Percentiles rank a stretch among this genome's conserved stretches.
These are phyloP conservation scores for Oscheius sp. DNA, from an alignment of 1,140 invertebrate genomes.

Conservation along the genomic window DNA sequence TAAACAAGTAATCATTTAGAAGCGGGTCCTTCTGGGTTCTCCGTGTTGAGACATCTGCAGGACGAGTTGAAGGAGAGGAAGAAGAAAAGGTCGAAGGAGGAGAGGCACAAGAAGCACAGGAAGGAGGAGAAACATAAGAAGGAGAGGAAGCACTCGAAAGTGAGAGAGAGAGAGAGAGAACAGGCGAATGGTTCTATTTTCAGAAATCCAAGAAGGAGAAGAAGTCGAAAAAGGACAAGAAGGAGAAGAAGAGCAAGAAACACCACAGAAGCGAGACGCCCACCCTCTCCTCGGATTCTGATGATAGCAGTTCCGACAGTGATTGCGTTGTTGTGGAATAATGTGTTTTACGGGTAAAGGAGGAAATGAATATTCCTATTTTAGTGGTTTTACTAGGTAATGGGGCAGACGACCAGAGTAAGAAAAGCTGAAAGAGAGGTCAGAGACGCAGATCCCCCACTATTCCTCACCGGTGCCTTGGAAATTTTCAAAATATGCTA, in stretches of 20 bases:
- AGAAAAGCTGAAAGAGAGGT: too few relatives aligned
- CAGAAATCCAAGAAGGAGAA: conserved; percentile 35
- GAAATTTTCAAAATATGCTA: too few relatives aligned
- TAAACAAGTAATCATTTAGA: too few relatives aligned
- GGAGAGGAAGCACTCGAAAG: conserved; percentile 35
- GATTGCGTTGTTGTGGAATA: not conserved
- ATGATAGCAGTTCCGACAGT: not conserved
- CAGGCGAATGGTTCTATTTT: conserved; percentile 16
- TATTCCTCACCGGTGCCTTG: too few relatives aligned
- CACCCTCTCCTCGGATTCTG: not conserved
- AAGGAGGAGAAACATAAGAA: conserved; percentile 37
- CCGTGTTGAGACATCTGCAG: not conserved
- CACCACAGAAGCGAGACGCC: not conserved
- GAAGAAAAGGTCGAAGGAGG: conserved; percentile 25
- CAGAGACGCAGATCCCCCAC: too few relatives aligned
- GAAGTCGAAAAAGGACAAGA: conserved; percentile 39
- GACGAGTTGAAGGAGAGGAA: conserved; percentile 23
- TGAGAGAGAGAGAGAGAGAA: conserved; percentile 9
- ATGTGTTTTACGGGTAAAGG: not conserved
- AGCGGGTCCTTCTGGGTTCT: too few relatives aligned
- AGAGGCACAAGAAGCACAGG: conserved; percentile 41
- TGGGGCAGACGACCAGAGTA: not conserved
- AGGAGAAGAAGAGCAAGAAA: conserved; percentile 22
- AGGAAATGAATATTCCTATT: not conserved
- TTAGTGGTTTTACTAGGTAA: not conserved